phyloP scores from a whole-genome alignment of 2,113 vertebrate species.

The Prunella fulvescens region DNA sequence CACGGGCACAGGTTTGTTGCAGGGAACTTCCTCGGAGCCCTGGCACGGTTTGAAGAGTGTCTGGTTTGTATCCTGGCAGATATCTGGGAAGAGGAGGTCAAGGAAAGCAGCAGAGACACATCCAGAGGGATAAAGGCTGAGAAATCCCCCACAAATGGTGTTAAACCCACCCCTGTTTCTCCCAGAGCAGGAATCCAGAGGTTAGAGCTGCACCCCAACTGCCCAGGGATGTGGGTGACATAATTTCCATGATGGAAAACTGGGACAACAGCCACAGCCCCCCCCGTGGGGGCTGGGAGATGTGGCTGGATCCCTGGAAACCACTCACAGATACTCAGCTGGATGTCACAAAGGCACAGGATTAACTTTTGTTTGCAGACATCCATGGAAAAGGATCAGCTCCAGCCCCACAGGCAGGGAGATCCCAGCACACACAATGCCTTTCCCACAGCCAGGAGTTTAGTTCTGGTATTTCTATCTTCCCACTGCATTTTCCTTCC shows the following conservation, averaged over 20 bases:
- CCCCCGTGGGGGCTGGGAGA: background rate
- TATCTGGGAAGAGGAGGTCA: slow-evolving; percentile 80
- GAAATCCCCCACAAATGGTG: accelerated
- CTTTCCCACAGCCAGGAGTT: background rate
- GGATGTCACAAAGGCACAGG: background rate
- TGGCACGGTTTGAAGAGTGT: slow-evolving; percentile 90
- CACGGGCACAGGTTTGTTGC: slow-evolving; percentile 85
- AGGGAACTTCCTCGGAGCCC: slow-evolving; percentile 88
- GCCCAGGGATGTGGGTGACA: background rate
- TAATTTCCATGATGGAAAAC: background rate
- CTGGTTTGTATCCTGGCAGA: slow-evolving; percentile 91
- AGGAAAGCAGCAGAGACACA: slow-evolving; percentile 35
- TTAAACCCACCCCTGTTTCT: accelerated
- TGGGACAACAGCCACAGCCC: background rate
- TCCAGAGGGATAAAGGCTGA: accelerated
- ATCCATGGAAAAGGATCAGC: background rate
- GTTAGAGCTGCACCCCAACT: background rate
- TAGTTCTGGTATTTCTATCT: background rate
- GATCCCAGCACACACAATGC: background rate
- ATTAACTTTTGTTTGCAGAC: background rate
- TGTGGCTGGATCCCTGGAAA: background rate
- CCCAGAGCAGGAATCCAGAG: background rate
- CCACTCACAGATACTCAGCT: background rate
- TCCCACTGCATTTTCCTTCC: background rate
- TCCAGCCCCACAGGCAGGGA: background rate